These are phyloP conservation scores for Parnassius apollo DNA, from an alignment of 2,888 invertebrate species.

Conservation along the genomic window DNA sequence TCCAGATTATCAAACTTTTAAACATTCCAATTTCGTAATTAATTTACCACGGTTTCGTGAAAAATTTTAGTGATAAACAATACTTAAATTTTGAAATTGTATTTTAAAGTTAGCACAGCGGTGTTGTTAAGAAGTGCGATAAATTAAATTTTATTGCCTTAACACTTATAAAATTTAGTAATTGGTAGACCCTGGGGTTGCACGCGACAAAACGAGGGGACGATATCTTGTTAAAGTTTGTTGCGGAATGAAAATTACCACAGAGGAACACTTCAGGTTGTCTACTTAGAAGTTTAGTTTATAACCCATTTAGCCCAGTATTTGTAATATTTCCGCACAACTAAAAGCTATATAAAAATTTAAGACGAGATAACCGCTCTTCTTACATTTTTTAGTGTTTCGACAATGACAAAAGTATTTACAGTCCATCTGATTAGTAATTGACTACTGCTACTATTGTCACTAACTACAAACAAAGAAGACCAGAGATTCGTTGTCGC, in stretches of 20 bases:
- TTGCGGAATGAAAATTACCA: constrained; percentile 11
- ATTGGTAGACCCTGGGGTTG: constrained; percentile 12
- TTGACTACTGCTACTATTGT: too few relatives aligned
- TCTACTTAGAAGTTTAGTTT: constrained; percentile 11
- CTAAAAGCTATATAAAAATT: too few relatives aligned
- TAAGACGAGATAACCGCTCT: too few relatives aligned
- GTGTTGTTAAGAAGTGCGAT: constrained; percentile 11
- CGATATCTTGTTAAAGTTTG: constrained; percentile 16
- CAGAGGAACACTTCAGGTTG: constrained; percentile 12
- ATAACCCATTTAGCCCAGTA: background rate
- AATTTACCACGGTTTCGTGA: background rate
- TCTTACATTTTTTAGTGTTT: too few relatives aligned
- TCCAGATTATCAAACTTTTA: too few relatives aligned
- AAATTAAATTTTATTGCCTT: constrained; percentile 17
- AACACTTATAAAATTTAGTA: constrained; percentile 21
- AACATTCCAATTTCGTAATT: background rate
- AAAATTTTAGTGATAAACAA: constrained; percentile 3
- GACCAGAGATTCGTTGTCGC: too few relatives aligned
- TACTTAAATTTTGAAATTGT: constrained; percentile 11
- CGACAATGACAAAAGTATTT: too few relatives aligned
- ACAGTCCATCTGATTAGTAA: too few relatives aligned
- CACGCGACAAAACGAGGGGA: constrained; percentile 13
- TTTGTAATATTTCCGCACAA: too few relatives aligned
- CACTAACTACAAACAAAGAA: too few relatives aligned
- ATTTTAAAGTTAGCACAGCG: constrained; percentile 2